A percentile compares a stretch with the other conserved stretches of the same genome.
Evolutionary conservation across 2,113 vertebrate species (phyloP).

Genomic region (Mus pahari): DNA sequence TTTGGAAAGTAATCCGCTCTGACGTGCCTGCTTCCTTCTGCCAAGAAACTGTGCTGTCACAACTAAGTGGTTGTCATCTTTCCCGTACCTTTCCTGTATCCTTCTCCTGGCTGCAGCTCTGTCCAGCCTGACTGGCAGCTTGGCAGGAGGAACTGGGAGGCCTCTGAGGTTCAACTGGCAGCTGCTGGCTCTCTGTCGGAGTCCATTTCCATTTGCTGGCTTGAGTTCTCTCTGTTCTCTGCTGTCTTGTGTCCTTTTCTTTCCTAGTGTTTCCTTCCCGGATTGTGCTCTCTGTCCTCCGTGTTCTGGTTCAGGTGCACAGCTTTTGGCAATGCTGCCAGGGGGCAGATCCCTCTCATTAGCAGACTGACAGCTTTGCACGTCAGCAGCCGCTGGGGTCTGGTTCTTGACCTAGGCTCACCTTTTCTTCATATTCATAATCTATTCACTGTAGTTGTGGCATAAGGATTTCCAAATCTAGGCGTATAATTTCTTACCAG

Average conservation of each 20-base stretch:
- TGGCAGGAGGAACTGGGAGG: neutral
- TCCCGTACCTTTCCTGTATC: neutral
- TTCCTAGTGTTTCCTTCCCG: neutral
- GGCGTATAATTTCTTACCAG: neutral
- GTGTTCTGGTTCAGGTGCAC: neutral
- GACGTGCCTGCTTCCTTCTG: neutral
- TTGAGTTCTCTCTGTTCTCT: neutral
- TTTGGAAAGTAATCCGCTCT: constrained; percentile 12
- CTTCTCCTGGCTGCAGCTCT: neutral
- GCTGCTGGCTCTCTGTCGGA: neutral
- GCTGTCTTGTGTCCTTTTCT: neutral
- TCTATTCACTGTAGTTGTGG: neutral
- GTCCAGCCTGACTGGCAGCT: neutral
- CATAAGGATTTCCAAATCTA: neutral
- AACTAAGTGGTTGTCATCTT: neutral
- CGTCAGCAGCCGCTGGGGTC: neutral
- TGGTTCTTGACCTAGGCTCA: neutral
- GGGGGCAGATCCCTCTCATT: neutral
- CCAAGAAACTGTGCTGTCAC: neutral
- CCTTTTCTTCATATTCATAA: neutral
- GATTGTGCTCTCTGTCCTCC: neutral
- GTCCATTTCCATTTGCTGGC: neutral
- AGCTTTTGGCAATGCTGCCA: neutral
- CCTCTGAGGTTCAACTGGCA: neutral
- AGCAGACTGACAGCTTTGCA: neutral